Evolutionary conservation across 2,888 invertebrate genomes (phyloP).

Genomic region (Sphecodes monilicornis): DNA sequence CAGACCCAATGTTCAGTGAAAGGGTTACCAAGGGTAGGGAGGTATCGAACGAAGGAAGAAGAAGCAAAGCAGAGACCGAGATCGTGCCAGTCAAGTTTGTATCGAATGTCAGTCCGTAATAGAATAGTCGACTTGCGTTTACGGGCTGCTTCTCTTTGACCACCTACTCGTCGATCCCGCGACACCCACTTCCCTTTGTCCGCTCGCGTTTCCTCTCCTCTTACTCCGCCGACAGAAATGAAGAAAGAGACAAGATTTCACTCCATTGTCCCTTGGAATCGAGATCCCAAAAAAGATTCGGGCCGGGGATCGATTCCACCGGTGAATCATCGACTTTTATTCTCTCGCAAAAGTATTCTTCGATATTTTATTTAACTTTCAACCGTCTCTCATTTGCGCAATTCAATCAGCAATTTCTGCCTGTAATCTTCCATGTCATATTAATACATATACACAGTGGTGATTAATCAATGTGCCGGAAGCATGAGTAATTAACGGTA

Average conservation of each 20-base stretch:
- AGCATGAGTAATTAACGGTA: too few relatives aligned
- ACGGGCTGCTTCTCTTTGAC: constrained; percentile 77
- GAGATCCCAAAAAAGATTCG: constrained; percentile 2
- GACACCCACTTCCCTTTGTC: constrained; percentile 54
- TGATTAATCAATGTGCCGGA: too few relatives aligned
- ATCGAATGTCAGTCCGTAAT: constrained; percentile 83
- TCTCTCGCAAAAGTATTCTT: background rate
- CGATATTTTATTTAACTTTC: background rate
- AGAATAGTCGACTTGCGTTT: constrained; percentile 82
- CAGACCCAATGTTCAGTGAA: background rate
- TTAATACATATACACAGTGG: too few relatives aligned
- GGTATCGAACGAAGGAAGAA: constrained; percentile 32
- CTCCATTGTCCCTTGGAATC: constrained; percentile 10
- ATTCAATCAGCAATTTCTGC: too few relatives aligned
- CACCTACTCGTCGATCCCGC: constrained; percentile 53
- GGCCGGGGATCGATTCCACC: background rate
- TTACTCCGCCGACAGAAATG: constrained; percentile 29
- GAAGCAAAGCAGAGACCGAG: constrained; percentile 55
- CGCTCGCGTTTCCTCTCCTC: constrained; percentile 16
- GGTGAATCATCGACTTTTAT: background rate
- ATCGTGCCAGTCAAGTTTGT: constrained; percentile 82
- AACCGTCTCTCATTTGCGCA: too few relatives aligned
- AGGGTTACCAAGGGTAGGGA: background rate
- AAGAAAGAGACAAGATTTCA: constrained; percentile 22
- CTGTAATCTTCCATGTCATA: too few relatives aligned